Conservation (phyloP, 1,140 invertebrate genomes). For the Scaptomyza graminum region DNA sequence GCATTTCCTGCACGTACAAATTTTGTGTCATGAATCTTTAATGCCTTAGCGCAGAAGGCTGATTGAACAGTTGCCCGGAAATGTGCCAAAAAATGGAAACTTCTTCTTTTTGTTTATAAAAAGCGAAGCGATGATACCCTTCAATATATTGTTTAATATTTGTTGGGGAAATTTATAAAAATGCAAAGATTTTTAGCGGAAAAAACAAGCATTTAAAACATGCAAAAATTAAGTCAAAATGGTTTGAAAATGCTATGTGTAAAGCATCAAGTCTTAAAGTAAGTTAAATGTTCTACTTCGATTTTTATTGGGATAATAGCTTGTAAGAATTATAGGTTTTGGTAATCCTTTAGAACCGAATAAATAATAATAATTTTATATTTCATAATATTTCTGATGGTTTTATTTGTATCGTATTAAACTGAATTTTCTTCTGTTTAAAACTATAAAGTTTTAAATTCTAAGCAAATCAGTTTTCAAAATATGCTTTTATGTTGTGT, state of each 20-base stretch:
- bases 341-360: neutral
- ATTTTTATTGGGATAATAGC: too few species aligned
- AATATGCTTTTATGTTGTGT: too few species aligned
- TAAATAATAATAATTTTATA: neutral
- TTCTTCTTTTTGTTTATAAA: neutral
- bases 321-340: neutral
- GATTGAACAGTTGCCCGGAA: conserved; percentile 64
- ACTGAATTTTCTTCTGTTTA: neutral
- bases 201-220: too few species aligned
- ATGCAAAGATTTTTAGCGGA: neutral
- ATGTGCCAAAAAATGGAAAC: conserved; percentile 10
- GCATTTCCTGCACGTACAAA: conserved; percentile 76
- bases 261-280: too few species aligned
- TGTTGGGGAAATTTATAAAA: neutral
- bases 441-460: too few species aligned
- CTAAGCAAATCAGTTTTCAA: too few species aligned
- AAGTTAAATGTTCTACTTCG: too few species aligned
- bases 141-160: neutral
- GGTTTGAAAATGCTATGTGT: too few species aligned
- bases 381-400: too few species aligned
- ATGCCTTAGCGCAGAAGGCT: conserved; percentile 61
- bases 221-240: too few species aligned
- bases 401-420: too few species aligned
- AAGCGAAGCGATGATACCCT: conserved; percentile 20
- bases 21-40: conserved; percentile 76